Evolutionary conservation across 2,113 vertebrate species (phyloP), one percentile per base, ranked within the genome.

Genomic region (Andinoacara biseriatus): DNA sequence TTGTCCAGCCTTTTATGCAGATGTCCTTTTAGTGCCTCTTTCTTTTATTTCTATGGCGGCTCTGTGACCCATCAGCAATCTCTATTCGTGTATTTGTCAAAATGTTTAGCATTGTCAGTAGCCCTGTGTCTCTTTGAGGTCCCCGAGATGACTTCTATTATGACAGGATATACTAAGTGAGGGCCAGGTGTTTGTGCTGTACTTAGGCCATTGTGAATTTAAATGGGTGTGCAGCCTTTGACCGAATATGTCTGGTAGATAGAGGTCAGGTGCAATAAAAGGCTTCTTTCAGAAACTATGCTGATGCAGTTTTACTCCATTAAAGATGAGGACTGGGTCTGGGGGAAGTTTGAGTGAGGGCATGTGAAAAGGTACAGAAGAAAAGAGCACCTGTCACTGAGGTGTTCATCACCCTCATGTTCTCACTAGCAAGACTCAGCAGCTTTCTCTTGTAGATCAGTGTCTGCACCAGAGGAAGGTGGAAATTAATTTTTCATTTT

Each of bases 261-360:
- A 77, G 80, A 86, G 88, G 89, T 83, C 85, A 90, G 82, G 76
- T 74, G 81, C 81, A 89, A 90, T 87, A 89, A 90, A 90, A 89
- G 62, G 49, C 60, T 83, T 67, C 74, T 91, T 85, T 87, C 77
- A 52, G 67, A 60, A 69, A 80, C 74, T 74, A 49, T 81, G 80
- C 85, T 85, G 72, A 90, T 83, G 81, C 43, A 40, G 67, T 86
- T 74, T 89, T 81, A 59, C 63, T 85, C 86, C 88, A 90, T 88
- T 86, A 86, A 91, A 84, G 62, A 91, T 84, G 83, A 82, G 82
- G 40, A 72, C 56, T 11, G 56, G 74, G 72, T 69, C 62, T 24
- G 52, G 13, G 13, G 13, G 29, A 46, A 76, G 69, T 31, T 60
- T 65, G 62, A 82, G 62, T 14, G 74, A 88, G 78, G 82, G 79